phyloP scores from a whole-genome alignment of 2,113 vertebrate species.

The Variabilichromis moorii region DNA sequence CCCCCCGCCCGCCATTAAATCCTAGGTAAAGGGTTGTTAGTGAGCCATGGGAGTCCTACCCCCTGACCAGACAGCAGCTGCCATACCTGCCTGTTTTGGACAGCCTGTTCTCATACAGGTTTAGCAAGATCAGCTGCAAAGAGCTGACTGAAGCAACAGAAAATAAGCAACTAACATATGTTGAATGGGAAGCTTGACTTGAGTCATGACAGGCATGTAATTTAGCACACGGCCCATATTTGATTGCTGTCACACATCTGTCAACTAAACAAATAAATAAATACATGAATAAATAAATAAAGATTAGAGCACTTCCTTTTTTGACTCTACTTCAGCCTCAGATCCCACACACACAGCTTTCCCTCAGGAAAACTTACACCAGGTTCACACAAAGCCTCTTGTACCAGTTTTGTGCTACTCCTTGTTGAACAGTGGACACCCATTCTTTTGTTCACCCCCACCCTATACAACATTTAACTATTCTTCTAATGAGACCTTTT shows the following conservation, averaged over 20 bases:
- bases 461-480: neutral
- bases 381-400: constrained; percentile 18
- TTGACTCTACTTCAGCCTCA: neutral
- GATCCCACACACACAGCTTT: neutral
- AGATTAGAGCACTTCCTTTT: constrained; percentile 22
- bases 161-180: neutral
- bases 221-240: neutral
- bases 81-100: constrained; percentile 6
- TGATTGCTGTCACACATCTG: neutral
- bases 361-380: constrained; percentile 9
- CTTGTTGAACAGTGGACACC: constrained; percentile 40
- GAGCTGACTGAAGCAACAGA: neutral
- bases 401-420: constrained; percentile 5
- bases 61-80: neutral
- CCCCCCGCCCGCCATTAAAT: neutral
- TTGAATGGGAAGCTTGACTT: neutral
- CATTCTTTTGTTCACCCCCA: constrained; percentile 9
- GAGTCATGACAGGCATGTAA: neutral
- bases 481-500: constrained; percentile 49
- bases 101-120: constrained; percentile 55
- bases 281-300: constrained; percentile 6
- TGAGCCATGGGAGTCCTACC: neutral
- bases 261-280: constrained; percentile 12
- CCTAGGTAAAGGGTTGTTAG: neutral
- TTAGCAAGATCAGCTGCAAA: constrained; percentile 34